Base-by-base conservation (phyloP, 2,888 invertebrate genomes). In the Acleris emargana region DNA sequence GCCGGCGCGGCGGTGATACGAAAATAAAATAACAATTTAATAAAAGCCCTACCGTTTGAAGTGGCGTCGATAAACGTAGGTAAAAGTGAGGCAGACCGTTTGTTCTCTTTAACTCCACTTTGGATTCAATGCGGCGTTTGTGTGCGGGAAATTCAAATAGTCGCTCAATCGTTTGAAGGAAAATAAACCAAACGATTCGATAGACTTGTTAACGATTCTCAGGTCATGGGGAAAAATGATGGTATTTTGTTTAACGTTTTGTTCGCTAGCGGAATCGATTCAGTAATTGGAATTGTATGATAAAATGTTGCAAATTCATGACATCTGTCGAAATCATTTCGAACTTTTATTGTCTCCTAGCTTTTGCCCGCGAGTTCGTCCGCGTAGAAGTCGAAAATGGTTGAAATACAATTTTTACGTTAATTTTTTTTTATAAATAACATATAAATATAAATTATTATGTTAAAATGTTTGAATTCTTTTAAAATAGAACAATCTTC, bases 91-190 rank as follows among this genome's bases (percentile, higher is more conserved):
- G 54, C n/a, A 22, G 22, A 22, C 50, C 50, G 59, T 59, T 64
- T 64, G 59, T 64, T 64, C 64, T 64, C 59, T 64, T 64, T 49
- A 64, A 54, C 53, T 53, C 38, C 51, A 52, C 58, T 64, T 58
- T 38, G 28, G 38, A 59, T 58, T 64, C 53, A 25, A 47, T 45
- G 45, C 57, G 57, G 57, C 53, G 53, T 58, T 64, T 59, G 58
- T 53, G 64, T 58, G 58, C 58, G 59, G 43, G 54, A 60, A 60
- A 61, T 61, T 59, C 55, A 25, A 66, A 57, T 51, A 61, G 57
- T 57, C 60, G 45, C 47, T 61, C 51, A 51, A 38, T 51, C 55
- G 45, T 52, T 66, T 61, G 50, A 57, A 52, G 57, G 54, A 54
- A 59, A 60, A 62, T 54, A 66, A 66, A 61, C 42, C 54, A 22